phyloP scores from a whole-genome alignment of 2,797 vertebrate genomes.

The Xenops minutus region DNA sequence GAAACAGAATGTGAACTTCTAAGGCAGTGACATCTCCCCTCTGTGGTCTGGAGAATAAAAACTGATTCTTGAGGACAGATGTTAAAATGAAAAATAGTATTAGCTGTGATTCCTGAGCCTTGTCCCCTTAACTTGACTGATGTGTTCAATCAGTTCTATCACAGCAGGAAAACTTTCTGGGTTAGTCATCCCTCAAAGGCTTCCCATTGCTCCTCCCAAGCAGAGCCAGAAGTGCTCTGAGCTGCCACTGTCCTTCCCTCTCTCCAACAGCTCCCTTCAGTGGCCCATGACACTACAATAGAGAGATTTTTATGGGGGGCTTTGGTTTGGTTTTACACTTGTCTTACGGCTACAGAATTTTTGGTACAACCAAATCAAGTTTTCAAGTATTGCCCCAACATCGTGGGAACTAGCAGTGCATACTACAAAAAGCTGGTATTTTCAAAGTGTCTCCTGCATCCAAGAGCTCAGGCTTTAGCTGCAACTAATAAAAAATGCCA shows the following conservation, averaged over 20 bases:
- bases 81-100: background rate
- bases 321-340: background rate
- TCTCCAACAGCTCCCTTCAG: background rate
- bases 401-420: rapidly evolving
- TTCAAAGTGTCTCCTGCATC: background rate
- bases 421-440: background rate
- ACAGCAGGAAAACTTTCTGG: background rate
- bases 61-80: background rate
- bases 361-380: rapidly evolving
- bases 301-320: background rate
- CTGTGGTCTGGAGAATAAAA: background rate
- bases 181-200: rapidly evolving
- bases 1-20: background rate
- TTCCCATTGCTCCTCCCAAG: background rate
- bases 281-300: background rate
- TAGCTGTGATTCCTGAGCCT: background rate
- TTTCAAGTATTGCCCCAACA: background rate
- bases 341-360: background rate
- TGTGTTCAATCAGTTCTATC: background rate
- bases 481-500: background rate
- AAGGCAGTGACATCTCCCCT: background rate
- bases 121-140: background rate
- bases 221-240: background rate
- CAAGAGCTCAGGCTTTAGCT: background rate
- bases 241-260: background rate